phyloP scores from a whole-genome alignment of 2,888 invertebrate genomes.

The Limnephilus marmoratus region DNA sequence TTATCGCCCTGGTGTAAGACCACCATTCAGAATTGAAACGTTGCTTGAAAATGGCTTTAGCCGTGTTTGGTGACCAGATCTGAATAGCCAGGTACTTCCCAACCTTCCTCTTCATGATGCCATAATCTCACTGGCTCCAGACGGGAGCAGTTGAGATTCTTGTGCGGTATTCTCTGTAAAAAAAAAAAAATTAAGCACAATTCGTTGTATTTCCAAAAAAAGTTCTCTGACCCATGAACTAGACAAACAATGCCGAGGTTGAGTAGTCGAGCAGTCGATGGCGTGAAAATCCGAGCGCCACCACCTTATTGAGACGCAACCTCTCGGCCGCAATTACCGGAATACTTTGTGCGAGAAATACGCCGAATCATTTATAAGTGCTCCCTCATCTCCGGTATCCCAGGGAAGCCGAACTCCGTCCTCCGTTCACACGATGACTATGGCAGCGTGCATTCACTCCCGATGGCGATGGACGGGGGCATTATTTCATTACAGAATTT shows the following conservation, averaged over 20 bases:
- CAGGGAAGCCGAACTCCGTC: neutral
- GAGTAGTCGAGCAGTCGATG: neutral
- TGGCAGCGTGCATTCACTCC: neutral
- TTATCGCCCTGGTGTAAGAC: too few relatives aligned
- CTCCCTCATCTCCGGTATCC: neutral
- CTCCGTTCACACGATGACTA: conserved; percentile 25
- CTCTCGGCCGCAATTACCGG: conserved; percentile 20
- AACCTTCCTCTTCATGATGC: too few relatives aligned
- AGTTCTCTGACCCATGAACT: too few relatives aligned
- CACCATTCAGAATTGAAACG: too few relatives aligned
- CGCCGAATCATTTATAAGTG: conserved; percentile 37
- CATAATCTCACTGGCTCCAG: too few relatives aligned
- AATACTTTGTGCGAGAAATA: conserved; percentile 33
- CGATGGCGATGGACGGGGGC: neutral
- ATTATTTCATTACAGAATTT: conserved; percentile 34
- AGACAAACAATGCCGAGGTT: neutral
- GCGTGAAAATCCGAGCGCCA: neutral
- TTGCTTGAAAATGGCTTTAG: too few relatives aligned
- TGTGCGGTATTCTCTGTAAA: too few relatives aligned
- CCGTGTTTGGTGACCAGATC: too few relatives aligned
- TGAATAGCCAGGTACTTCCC: too few relatives aligned
- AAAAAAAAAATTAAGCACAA: too few relatives aligned
- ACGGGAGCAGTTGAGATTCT: too few relatives aligned
- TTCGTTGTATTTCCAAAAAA: too few relatives aligned
- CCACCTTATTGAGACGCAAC: conserved; percentile 12